Percentiles rank a stretch among this genome's conserved stretches.
Conservation (phyloP, 2,113 vertebrate species). For the Perca schrenkii region DNA sequence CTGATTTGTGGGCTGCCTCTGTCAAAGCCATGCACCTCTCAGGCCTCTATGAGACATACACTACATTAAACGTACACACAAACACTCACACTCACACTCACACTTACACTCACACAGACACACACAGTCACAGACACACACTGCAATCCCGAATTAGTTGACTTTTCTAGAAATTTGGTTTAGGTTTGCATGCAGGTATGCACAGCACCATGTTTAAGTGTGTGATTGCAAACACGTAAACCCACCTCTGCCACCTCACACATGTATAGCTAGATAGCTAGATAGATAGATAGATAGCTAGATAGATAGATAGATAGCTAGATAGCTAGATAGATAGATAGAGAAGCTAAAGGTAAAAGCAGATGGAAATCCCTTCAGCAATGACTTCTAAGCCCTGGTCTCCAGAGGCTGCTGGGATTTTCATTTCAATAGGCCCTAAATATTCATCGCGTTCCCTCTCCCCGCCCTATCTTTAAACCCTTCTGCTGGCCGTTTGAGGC, state of each 20-base stretch:
- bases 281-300: slow-evolving; percentile 3
- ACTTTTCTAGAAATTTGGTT: no score
- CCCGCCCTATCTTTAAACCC: slow-evolving; percentile 75
- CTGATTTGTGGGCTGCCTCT: slow-evolving; percentile 81
- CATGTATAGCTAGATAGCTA: background rate
- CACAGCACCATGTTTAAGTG: background rate
- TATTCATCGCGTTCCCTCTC: slow-evolving; percentile 85
- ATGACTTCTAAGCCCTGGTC: slow-evolving; percentile 81
- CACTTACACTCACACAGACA: background rate
- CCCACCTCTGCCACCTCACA: background rate
- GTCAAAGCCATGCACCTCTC: slow-evolving; percentile 77
- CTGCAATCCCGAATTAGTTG: no score
- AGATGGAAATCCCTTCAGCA: slow-evolving; percentile 87
- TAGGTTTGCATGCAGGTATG: slow-evolving; percentile 29
- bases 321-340: slow-evolving; percentile 32
- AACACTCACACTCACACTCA: slow-evolving; percentile 4
- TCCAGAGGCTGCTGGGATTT: slow-evolving; percentile 83
- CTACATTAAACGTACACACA: slow-evolving; percentile 41
- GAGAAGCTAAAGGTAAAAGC: slow-evolving; percentile 69
- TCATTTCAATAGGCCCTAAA: slow-evolving; percentile 87
- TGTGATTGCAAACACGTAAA: slow-evolving; percentile 2
- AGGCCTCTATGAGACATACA: slow-evolving; percentile 59
- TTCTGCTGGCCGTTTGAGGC: slow-evolving; percentile 69
- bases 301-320: slow-evolving; percentile 31
- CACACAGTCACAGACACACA: slow-evolving; percentile 11